Conservation (phyloP, 2,113 vertebrate species). For the Manacus vitellinus region DNA sequence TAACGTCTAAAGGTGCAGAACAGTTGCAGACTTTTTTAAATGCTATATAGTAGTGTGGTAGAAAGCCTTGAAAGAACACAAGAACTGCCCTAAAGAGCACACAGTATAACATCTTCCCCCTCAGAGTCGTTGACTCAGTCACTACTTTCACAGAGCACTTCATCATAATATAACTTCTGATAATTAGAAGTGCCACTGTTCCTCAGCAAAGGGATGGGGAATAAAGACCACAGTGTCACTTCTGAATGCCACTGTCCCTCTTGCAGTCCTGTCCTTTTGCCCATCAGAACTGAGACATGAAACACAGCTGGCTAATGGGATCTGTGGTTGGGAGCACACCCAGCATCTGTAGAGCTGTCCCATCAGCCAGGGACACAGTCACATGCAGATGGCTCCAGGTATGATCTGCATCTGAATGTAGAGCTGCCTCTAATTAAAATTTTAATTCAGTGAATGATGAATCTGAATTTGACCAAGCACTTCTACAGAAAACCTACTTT, state of each 20-base stretch:
- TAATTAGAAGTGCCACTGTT: background rate
- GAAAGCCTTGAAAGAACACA: background rate
- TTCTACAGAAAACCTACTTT: conserved; percentile 36
- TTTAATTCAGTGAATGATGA: background rate
- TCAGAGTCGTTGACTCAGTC: background rate
- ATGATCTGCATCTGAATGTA: background rate
- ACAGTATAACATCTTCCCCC: background rate
- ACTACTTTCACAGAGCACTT: background rate
- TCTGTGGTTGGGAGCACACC: background rate
- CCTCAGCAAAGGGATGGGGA: background rate
- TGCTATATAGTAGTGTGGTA: background rate
- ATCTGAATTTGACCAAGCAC: conserved; percentile 28
- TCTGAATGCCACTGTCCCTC: background rate
- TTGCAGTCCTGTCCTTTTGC: background rate
- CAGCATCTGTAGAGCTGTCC: background rate
- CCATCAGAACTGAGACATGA: background rate
- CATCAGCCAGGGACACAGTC: background rate
- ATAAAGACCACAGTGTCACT: background rate
- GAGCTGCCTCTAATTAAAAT: background rate
- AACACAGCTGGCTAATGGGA: background rate
- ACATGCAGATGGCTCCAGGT: background rate
- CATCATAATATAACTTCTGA: background rate
- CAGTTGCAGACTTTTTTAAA: background rate
- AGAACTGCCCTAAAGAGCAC: background rate
- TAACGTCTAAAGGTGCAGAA: background rate